Evolutionary conservation across 2,797 vertebrate genomes (phyloP), one percentile per base, ranked within the genome.

Genomic region (Betta splendens): DNA sequence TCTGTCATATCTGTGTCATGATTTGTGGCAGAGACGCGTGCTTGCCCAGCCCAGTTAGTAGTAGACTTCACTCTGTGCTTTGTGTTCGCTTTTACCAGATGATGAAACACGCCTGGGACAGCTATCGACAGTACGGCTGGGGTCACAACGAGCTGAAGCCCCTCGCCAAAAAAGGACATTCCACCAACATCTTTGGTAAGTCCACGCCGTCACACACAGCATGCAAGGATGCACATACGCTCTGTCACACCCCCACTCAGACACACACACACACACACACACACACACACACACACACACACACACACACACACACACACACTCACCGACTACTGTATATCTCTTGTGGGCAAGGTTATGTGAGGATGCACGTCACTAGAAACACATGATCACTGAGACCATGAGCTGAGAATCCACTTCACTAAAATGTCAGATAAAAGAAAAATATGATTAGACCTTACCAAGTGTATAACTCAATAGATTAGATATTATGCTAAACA

Each of bases 101-200:
- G 98, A 99, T 95, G 96, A 98, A 99, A 77, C 96, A 99, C 63
- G 98, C 96, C 6, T 99, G 98, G 98, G 94, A 96, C 91, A 98
- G 95, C 91, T 99, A 99, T 64, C 90, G 94, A 60, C 94, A 95
- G 35, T 98, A 98, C n/a, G 96, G 96, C 79, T 99, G 98, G 98
- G 98, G 98, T 49, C 96, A 98, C 91, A 99, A 99, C 48, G 98
- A 99, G 83, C 93, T 99, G 78, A 98, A 97, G 85, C 98, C 98
- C 64, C 94, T 99, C 75, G 95, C 96, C 79, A 95, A 94, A 89
- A 99, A 99, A 92, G 97, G 98, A 87, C 97, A 99, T 91, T 94
- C 96, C 87, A 98, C 97, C 64, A 99, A 98, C 88, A 98, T 99
- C 89, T 99, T 99, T 66, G 98, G 98, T 99, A 94, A 93, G 95